Evolutionary conservation across 2,888 invertebrate species (phyloP).

Genomic region (Leptopilina drosophilae): DNA sequence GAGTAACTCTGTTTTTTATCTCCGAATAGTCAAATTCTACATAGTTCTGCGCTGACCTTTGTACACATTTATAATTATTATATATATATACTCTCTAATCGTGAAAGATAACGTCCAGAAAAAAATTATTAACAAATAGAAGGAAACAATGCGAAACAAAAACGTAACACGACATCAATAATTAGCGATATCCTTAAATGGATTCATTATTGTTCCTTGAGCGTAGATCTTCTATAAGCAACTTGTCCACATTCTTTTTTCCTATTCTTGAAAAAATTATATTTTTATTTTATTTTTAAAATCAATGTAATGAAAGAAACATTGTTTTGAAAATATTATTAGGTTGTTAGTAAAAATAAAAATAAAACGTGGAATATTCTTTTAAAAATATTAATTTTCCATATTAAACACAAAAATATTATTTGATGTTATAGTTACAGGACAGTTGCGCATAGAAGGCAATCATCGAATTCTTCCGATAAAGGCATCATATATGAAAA

Average conservation of each 20-base stretch:
- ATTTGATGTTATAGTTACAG: not conserved
- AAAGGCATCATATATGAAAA: slow-evolving; percentile 36
- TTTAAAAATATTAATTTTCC: not conserved
- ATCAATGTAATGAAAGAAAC: not conserved
- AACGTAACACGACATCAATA: slow-evolving; percentile 73
- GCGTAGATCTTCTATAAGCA: slow-evolving; percentile 23
- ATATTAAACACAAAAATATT: not conserved
- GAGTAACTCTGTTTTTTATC: slow-evolving; percentile 42
- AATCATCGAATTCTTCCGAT: slow-evolving; percentile 17
- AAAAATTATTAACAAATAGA: slow-evolving; percentile 66
- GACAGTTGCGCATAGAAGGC: slow-evolving; percentile 27
- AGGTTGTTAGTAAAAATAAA: too few relatives aligned
- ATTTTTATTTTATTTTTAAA: not conserved
- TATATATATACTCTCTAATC: slow-evolving; percentile 25
- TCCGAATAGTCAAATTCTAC: slow-evolving; percentile 22
- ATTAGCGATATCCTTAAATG: slow-evolving; percentile 45
- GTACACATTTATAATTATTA: slow-evolving; percentile 35
- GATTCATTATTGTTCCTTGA: slow-evolving; percentile 35
- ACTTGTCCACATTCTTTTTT: not conserved
- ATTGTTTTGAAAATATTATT: not conserved
- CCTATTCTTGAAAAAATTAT: not conserved
- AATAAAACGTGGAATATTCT: not conserved
- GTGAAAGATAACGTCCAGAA: slow-evolving; percentile 27
- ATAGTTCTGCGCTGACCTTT: slow-evolving; percentile 27
- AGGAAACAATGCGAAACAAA: slow-evolving; percentile 72